Percentiles rank a stretch among this genome's conserved stretches.
phyloP scores from a whole-genome alignment of 2,113 vertebrate genomes.

The Gopherus evgoodei region DNA sequence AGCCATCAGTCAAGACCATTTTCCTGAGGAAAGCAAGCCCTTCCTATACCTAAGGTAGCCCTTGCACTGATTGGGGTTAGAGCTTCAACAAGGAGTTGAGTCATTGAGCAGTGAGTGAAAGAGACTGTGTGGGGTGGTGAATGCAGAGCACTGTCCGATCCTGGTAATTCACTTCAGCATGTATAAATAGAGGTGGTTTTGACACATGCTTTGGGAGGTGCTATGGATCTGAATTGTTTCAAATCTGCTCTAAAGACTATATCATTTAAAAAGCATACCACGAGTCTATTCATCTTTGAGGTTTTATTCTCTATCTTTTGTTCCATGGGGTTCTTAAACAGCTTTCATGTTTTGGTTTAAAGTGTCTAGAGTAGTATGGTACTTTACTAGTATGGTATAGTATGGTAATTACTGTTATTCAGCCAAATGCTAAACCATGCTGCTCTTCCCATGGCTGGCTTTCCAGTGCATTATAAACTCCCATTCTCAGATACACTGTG shows the following conservation, averaged over 20 bases:
- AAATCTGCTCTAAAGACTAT: neutral
- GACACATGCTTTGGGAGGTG: neutral
- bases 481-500: neutral
- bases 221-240: neutral
- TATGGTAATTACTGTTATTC: neutral
- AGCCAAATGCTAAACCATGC: neutral
- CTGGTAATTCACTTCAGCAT: neutral
- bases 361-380: neutral
- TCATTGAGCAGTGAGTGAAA: neutral
- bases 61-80: neutral
- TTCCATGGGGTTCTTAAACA: neutral
- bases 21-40: neutral
- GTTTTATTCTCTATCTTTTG: neutral
- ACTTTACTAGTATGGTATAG: neutral
- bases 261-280: neutral
- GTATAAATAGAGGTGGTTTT: neutral
- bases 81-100: neutral
- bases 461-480: neutral
- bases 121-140: rapidly evolving
- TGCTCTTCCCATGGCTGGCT: neutral
- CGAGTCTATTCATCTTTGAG: neutral
- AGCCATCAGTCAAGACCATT: neutral
- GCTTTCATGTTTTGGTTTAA: neutral
- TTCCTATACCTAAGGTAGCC: neutral
- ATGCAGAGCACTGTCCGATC: neutral